Evolutionary conservation across 2,113 vertebrate genomes (phyloP).

Genomic region (Podocnemis expansa): DNA sequence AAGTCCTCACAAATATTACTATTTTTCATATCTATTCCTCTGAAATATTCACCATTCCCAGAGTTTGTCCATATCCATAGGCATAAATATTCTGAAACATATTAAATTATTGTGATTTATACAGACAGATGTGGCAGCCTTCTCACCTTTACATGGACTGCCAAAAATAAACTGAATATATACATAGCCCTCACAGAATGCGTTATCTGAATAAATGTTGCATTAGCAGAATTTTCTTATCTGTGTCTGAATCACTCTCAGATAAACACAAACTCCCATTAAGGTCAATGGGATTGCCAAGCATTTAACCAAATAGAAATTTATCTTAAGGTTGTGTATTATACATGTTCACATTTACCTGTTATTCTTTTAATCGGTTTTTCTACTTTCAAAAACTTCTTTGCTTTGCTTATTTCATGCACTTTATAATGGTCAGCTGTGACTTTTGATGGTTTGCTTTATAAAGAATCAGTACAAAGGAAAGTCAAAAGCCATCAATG

Average conservation of each 20-base stretch:
- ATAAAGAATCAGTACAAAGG: not conserved
- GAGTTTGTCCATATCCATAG: not conserved
- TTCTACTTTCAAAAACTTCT: not conserved
- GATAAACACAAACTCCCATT: constrained; percentile 4
- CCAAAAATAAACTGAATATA: constrained; percentile 42
- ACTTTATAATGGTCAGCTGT: not conserved
- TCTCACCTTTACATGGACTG: not conserved
- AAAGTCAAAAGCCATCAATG: not conserved
- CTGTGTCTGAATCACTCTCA: constrained; percentile 5
- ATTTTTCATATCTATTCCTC: not conserved
- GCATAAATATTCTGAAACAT: constrained; percentile 32
- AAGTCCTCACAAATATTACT: not conserved
- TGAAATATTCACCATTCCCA: not conserved
- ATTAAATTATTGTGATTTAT: constrained; percentile 18
- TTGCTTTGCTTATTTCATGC: not conserved
- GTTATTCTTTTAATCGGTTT: not conserved
- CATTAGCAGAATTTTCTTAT: constrained; percentile 36
- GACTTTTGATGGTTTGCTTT: not conserved
- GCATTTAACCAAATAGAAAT: not conserved
- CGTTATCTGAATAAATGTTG: constrained; percentile 45
- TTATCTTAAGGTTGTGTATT: not conserved
- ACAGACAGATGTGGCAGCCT: constrained; percentile 12
- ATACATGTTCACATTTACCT: not conserved
- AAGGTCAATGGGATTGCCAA: not conserved
- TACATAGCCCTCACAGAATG: not conserved